phyloP scores from a whole-genome alignment of 1,140 invertebrate genomes.

The Mya arenaria region DNA sequence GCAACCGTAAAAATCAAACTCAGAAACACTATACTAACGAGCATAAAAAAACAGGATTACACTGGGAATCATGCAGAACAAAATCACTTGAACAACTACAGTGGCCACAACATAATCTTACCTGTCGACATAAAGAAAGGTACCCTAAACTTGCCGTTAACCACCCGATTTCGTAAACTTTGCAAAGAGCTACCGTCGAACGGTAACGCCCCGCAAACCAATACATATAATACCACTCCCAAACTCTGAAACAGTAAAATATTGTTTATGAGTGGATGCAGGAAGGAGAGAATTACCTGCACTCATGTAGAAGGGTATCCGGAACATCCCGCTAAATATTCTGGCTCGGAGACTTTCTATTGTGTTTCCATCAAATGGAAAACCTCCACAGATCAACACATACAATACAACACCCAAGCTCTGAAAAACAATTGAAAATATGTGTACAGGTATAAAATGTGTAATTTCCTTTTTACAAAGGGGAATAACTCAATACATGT shows the following conservation, averaged over 20 bases:
- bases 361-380: conserved; percentile 97
- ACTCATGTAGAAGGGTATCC: conserved; percentile 99
- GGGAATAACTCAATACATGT: no score
- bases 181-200: conserved; percentile 97
- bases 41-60: no score
- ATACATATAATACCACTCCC: conserved; percentile 97
- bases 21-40: no score
- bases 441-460: no score
- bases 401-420: conserved; percentile 98
- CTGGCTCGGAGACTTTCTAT: conserved; percentile 92
- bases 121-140: conserved; percentile 99
- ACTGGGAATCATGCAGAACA: no score
- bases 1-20: no score
- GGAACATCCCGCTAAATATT: conserved; percentile 95
- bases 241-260: conserved; percentile 96
- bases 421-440: no score
- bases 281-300: conserved; percentile 85
- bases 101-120: conserved; percentile 77
- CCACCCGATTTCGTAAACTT: conserved; percentile 93
- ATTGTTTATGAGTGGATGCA: conserved; percentile 89
- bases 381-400: conserved; percentile 96
- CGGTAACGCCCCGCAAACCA: conserved; percentile 97
- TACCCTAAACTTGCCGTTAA: conserved; percentile 96
- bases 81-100: not conserved
- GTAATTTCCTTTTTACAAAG: no score